A percentile compares a stretch with the other conserved stretches of the same genome.
phyloP scores from a whole-genome alignment of 2,797 vertebrate species.

The Lophotriccus pileatus region DNA sequence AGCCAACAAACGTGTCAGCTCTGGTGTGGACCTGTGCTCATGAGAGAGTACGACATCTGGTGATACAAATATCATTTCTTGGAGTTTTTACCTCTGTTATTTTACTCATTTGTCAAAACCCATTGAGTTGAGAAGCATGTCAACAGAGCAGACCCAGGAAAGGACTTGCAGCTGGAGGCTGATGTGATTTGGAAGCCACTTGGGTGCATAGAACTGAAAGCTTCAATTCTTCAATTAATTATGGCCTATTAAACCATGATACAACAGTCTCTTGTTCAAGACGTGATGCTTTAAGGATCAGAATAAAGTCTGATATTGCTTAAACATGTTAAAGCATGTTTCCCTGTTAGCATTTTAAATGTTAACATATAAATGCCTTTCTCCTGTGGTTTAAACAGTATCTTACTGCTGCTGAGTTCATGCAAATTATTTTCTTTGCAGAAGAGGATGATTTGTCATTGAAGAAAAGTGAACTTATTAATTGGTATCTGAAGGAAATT shows the following conservation, averaged over 20 bases:
- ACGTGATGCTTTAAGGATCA: background rate
- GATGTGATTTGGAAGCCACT: background rate
- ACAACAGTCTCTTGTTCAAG: background rate
- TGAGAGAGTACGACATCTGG: background rate
- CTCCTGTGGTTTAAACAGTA: background rate
- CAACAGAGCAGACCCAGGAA: background rate
- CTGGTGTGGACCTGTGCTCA: background rate
- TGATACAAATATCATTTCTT: background rate
- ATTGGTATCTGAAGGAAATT: slow-evolving; percentile 98
- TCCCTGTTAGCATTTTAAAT: background rate
- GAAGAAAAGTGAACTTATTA: slow-evolving; percentile 90
- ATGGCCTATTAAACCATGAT: background rate
- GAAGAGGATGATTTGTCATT: slow-evolving; percentile 90
- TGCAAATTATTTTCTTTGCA: slow-evolving; percentile 55
- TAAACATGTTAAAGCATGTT: background rate
- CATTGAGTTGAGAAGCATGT: background rate
- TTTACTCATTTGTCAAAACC: background rate
- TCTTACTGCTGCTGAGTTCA: background rate
- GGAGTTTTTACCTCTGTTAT: background rate
- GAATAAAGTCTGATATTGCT: background rate
- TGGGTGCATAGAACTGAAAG: background rate
- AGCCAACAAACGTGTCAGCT: background rate
- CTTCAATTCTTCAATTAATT: background rate
- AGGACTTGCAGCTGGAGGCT: background rate
- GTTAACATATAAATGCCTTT: background rate